phyloP scores from a whole-genome alignment of 2,113 vertebrate genomes.

The Strix aluco region DNA sequence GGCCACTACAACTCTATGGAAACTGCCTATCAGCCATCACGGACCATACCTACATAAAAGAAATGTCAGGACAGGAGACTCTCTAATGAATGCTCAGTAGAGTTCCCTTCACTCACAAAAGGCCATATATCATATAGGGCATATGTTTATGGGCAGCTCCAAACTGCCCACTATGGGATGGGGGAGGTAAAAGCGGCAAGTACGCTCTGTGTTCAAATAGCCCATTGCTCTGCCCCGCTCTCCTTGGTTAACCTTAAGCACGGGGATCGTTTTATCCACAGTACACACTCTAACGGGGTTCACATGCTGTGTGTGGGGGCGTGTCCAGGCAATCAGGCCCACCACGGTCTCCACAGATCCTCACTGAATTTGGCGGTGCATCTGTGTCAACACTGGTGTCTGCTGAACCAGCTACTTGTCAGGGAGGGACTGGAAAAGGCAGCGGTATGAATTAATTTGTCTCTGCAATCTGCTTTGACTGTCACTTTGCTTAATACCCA shows the following conservation, averaged over 20 bases:
- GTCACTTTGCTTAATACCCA: conserved; percentile 4
- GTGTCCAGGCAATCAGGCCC: neutral
- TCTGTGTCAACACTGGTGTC: neutral
- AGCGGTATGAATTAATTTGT: neutral
- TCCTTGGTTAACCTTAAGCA: neutral
- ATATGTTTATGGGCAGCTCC: neutral
- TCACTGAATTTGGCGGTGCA: neutral
- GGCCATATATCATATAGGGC: neutral
- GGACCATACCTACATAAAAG: conserved; percentile 32
- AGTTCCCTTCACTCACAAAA: neutral
- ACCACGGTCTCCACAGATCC: neutral
- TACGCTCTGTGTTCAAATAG: neutral
- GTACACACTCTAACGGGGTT: neutral
- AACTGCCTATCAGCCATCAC: conserved; percentile 25
- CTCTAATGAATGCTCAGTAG: neutral
- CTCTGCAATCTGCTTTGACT: conserved; percentile 16
- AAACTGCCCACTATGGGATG: neutral
- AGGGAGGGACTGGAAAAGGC: neutral
- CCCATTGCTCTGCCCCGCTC: neutral
- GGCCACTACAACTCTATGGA: neutral
- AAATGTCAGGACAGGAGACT: conserved; percentile 39
- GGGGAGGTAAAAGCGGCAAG: neutral
- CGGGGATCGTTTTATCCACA: fast-evolving
- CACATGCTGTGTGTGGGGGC: fast-evolving
- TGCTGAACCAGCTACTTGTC: neutral